A percentile compares a stretch with the other conserved stretches of the same genome.
phyloP scores from a whole-genome alignment of 2,797 vertebrate species.

The Notoglanidium macrostoma region DNA sequence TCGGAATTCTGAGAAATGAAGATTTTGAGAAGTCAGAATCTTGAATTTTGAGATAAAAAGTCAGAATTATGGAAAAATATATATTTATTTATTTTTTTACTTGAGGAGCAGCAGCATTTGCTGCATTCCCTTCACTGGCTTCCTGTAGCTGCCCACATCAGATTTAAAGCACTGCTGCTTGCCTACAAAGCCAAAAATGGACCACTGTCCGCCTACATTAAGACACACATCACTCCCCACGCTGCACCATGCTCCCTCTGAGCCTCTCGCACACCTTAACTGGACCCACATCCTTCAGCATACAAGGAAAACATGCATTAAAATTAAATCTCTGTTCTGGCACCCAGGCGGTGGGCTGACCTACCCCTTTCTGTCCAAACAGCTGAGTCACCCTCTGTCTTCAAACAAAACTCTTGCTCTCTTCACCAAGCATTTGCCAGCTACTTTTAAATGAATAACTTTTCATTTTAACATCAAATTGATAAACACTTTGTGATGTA shows the following conservation, averaged over 20 bases:
- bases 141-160: neutral
- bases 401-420: neutral
- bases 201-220: neutral
- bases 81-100: neutral
- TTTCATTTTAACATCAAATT: neutral
- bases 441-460: neutral
- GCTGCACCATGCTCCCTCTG: neutral
- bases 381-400: neutral
- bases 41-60: neutral
- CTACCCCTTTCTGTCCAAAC: neutral
- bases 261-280: neutral
- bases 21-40: too few species aligned
- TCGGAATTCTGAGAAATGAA: neutral
- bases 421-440: neutral
- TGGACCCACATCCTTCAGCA: neutral
- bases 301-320: too few species aligned
- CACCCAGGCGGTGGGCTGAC: neutral
- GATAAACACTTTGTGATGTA: neutral
- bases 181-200: conserved; percentile 4
- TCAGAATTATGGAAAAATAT: neutral
- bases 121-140: neutral
- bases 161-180: neutral
- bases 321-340: neutral
- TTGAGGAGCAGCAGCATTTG: neutral
- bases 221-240: neutral